Base-by-base conservation (phyloP, 2,888 invertebrate species). In the Busseola fusca region DNA sequence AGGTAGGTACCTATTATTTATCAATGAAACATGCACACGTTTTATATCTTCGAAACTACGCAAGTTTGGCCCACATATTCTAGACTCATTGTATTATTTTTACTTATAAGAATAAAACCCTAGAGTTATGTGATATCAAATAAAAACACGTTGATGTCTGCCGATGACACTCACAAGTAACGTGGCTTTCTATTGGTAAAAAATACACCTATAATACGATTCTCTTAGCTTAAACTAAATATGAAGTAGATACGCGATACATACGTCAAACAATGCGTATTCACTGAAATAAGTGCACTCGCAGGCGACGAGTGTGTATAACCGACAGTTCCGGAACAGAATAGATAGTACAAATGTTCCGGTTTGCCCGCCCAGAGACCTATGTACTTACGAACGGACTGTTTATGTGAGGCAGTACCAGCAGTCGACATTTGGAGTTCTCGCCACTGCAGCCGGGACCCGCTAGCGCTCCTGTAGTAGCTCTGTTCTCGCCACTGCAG, bases 331-430 rank as follows among this genome's bases (percentile, higher is more conserved):
- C 76, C 78, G 82, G 10, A 5, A 34, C 34, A 34, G 34, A 34
- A 34, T 34, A 34, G 7, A 34, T 7, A 34, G 34, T 34, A 34
- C 34, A 34, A n/a, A 34, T 34, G 34, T 34, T 34, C 76, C 78
- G 78, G 7, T 59, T 68, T 30, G 60, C 76, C 70, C 18, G 60
- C 63, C 78, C 63, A n/a, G n/a, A n/a, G n/a, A n/a, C n/a, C n/a
- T n/a, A n/a, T n/a, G n/a, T 40, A 77, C 63, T 69, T 37, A 59
- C 63, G 45, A 56, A 21, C 16, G 16, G 25, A 56, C 42, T n/a
- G 45, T 75, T 65, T 37, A 76, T 48, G 60, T 40, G 81, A 34
- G 63, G 57, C 34, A 42, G 30, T 50, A 25, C 42, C 1, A 59
- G 37, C 7, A 16, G 12, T 56, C 42, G 3, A 5, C 34, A 63